These are phyloP conservation scores for Hippocampus barbouri DNA, from an alignment of 2,113 vertebrate genomes.

Conservation along the genomic window DNA sequence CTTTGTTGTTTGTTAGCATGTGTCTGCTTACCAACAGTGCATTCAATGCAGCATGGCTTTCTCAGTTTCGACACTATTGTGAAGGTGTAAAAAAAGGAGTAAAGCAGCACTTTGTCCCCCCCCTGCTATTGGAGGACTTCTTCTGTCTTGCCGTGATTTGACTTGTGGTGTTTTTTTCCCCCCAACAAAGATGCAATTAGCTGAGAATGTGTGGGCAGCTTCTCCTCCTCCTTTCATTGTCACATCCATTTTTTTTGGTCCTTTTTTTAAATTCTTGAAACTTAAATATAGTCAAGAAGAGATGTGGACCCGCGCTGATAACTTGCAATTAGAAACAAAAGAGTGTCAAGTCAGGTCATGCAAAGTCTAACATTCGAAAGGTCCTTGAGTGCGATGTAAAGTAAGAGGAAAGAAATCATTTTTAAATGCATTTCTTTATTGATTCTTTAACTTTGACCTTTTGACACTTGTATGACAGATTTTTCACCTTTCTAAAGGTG, in stretches of 20 bases:
- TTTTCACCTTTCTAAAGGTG: too few species aligned
- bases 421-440: too few species aligned
- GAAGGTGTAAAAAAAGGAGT: not conserved
- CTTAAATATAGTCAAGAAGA: not conserved
- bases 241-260: not conserved
- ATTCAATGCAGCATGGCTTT: not conserved
- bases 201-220: not conserved
- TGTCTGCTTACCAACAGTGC: not conserved
- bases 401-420: not conserved
- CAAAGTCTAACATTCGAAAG: not conserved
- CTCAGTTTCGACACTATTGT: not conserved
- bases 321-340: not conserved
- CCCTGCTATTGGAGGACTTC: not conserved
- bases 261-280: not conserved
- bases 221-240: not conserved
- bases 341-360: not conserved
- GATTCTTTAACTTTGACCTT: not conserved
- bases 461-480: not conserved
- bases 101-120: not conserved
- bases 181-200: slow-evolving; percentile 4
- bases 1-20: not conserved
- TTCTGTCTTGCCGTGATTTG: not conserved
- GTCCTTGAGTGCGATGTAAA: not conserved
- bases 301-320: not conserved
- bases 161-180: not conserved